Percentiles rank a stretch among this genome's conserved stretches.
Conservation (phyloP, 2,888 invertebrate genomes). For the Tipula lateralis region DNA sequence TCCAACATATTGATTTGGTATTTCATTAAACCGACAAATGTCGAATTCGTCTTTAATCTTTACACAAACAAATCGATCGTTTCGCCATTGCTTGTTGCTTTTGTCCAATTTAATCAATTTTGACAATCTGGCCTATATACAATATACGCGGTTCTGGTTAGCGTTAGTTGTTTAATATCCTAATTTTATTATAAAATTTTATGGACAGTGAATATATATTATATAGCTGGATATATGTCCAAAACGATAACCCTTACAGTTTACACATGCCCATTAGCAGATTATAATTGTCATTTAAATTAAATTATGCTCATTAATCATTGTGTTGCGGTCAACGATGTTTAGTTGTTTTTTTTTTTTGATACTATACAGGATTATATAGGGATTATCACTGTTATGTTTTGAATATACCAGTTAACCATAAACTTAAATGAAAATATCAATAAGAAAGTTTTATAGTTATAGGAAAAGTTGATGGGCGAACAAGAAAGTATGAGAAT, state of each 20-base stretch:
- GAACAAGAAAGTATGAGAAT: too few relatives aligned
- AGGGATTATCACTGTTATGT: too few relatives aligned
- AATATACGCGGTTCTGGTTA: too few relatives aligned
- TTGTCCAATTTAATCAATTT: conserved; percentile 13
- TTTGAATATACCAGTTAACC: too few relatives aligned
- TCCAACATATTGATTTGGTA: neutral
- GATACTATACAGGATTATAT: too few relatives aligned
- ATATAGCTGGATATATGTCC: neutral
- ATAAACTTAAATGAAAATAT: too few relatives aligned
- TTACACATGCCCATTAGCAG: neutral
- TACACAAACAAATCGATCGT: neutral
- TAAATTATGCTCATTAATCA: neutral
- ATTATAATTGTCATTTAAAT: neutral
- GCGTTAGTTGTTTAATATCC: too few relatives aligned
- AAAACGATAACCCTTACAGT: neutral
- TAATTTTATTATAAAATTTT: neutral
- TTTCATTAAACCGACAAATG: neutral
- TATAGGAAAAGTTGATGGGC: too few relatives aligned
- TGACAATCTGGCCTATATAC: neutral
- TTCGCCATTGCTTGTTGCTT: neutral
- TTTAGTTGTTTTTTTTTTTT: too few relatives aligned
- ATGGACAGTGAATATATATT: neutral
- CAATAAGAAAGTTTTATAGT: too few relatives aligned
- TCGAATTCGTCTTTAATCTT: neutral
- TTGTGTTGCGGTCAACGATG: neutral